Conservation (phyloP, 2,888 invertebrate genomes). For the Plebejus argus region DNA sequence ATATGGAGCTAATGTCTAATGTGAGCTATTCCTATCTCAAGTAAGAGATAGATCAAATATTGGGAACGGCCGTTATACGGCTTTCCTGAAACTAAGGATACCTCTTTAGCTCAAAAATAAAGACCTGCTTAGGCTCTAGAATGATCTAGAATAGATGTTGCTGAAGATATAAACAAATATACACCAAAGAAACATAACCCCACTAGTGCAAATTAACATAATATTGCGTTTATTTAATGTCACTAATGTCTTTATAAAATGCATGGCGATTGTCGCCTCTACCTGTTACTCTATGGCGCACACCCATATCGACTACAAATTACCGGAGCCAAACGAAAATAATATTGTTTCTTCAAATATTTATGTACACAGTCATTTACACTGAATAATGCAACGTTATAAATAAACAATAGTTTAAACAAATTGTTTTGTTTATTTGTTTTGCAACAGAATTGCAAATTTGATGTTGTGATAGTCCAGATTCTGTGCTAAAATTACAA, state of each 20-base stretch:
- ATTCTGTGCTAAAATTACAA: neutral
- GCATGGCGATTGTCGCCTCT: slow-evolving; percentile 34
- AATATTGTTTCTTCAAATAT: slow-evolving; percentile 80
- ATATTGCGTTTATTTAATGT: too few species aligned
- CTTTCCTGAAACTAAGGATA: too few species aligned
- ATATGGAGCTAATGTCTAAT: too few species aligned
- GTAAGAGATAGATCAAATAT: too few species aligned
- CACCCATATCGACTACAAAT: slow-evolving; percentile 78
- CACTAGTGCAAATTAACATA: too few species aligned
- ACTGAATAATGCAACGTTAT: slow-evolving; percentile 36
- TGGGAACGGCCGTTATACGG: too few species aligned
- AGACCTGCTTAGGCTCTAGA: too few species aligned
- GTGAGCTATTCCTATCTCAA: too few species aligned
- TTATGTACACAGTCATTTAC: slow-evolving; percentile 67
- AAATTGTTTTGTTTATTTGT: slow-evolving; percentile 6
- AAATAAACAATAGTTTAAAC: slow-evolving; percentile 32
- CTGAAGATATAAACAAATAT: too few species aligned
- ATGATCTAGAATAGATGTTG: too few species aligned
- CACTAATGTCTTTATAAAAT: neutral
- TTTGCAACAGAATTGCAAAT: neutral
- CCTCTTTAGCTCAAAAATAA: too few species aligned
- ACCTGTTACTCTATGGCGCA: slow-evolving; percentile 55
- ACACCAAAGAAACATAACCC: too few species aligned
- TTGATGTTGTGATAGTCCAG: neutral
- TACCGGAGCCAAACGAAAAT: slow-evolving; percentile 70